Evolutionary conservation across 2,113 vertebrate species (phyloP), one percentile per base, ranked within the genome.

Genomic region (Nothocercus nigrocapillus): DNA sequence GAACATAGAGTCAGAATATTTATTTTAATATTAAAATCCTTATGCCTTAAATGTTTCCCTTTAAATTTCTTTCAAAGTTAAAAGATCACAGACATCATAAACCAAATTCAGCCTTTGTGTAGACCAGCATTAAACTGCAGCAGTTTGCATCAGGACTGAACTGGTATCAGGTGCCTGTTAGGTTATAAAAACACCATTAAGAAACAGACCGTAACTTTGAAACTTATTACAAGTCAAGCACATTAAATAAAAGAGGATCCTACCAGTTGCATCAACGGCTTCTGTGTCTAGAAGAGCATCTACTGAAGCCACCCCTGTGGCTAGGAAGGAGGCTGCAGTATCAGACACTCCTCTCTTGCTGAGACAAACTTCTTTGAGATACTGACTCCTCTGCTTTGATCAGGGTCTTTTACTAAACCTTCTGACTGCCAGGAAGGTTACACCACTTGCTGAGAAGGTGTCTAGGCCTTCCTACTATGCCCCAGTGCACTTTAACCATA

Each of bases 251-350:
- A 97, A 97, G 82, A 97, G 94, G 78, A 96, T 96, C 96, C 94
- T 97, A 97, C 94, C 96, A 97, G 95, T 95, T 79, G 95, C 58
- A 97, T 97, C 95, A 96, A 89, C 97, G 91, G 96, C 91, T 97
- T 95, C 96, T 97, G 90, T 94, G 94, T 97, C 95, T 97, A 97
- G 96, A 94, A 96, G 96, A 97, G 82, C 96, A 96, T 97, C 96
- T 97, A 97, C 34, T 97, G 97, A 97, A 96, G 96, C 84, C 95
- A 96, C 94, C 94, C 94, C 94, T 96, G 96, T 95, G 94, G 90
- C 96, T 97, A 97, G 32, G 96, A 96, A 96, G 91, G 89, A 95
- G 95, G 24, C 94, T 96, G 95, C 54, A 82, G 96, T 95, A 96
- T 96, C 94, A 97, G 91, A 96, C 81, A 96, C 91, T 86, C 91